Base-by-base conservation (phyloP, 2,113 vertebrate genomes). In the Gopherus flavomarginatus region DNA sequence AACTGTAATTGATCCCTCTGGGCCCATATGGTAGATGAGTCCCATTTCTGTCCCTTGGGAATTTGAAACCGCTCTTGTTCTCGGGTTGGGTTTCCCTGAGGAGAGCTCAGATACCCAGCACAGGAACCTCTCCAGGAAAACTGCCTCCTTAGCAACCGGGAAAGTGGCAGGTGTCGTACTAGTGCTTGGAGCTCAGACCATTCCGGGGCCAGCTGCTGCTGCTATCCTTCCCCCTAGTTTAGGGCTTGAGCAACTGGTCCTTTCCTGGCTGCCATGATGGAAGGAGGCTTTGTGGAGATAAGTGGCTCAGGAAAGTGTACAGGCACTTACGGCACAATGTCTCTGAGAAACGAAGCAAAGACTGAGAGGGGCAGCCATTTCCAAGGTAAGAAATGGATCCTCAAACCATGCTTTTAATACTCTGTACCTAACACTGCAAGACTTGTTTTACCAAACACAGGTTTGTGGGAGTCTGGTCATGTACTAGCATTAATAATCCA, bases 381-480 rank as follows among this genome's bases (percentile, higher is more conserved):
- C 5, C 92, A 95, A 98, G 98, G 98, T 99, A 99, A 92, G 98
- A 94, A 97, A 84, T 26, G 26, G 75, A 83, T 50, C 35, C 38
- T 14, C 24, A 42, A 87, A 65, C 31, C 35, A 53, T 72, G 69
- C 17, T 42, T 65, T 83, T 59, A 44, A 86, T 93, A 1, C 26
- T 38, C 52, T 2, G 3, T 1, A 22, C 31, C 57, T 11, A 79
- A 54, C 27, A 7, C 42, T 29, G 19, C 69, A 77, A 80, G 56
- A 49, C 84, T 82, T 65, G 22, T 49, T 82, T 38, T 31, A 24
- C 53, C 35, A 26, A 11, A 9, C 0, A 52, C 75, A 92, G 85
- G n/a, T 72, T 83, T 56, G 79, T 92, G 83, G 85, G 88, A 92
- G 12, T 2, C 50, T 1, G 42, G 31, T 85, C 79, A 80, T 56